Evolutionary conservation across 2,797 vertebrate genomes (phyloP).

Genomic region (Distichodus sexfasciatus): DNA sequence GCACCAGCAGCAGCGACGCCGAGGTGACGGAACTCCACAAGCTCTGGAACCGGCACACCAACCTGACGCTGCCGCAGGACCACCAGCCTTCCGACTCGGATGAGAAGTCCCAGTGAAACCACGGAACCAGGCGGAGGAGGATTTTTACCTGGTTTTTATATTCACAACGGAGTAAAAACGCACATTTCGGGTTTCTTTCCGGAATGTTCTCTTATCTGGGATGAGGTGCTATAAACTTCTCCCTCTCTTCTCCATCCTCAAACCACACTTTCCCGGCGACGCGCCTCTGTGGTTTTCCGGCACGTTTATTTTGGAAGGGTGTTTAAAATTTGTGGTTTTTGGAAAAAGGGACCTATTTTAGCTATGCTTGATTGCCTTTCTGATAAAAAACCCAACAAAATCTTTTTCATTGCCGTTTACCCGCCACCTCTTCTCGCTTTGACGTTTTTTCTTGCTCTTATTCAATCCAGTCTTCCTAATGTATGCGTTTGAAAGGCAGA

Average conservation of each 20-base stretch:
- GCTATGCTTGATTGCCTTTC: background rate
- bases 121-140: background rate
- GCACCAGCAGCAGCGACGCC: slow-evolving; percentile 85
- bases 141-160: background rate
- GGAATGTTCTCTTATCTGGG: background rate
- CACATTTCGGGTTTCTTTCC: background rate
- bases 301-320: background rate
- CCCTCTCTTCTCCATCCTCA: background rate
- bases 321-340: background rate
- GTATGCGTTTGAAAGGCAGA: background rate
- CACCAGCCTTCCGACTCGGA: slow-evolving; percentile 77
- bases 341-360: background rate
- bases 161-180: background rate
- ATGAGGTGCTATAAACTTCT: too few relatives aligned
- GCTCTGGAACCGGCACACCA: slow-evolving; percentile 90
- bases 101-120: slow-evolving; percentile 81
- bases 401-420: background rate
- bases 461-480: background rate
- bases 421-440: background rate
- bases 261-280: background rate
- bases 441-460: background rate
- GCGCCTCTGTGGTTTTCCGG: slow-evolving; percentile 8
- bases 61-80: slow-evolving; percentile 82
- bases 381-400: too few relatives aligned
- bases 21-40: slow-evolving; percentile 92